Evolutionary conservation across 2,797 vertebrate species (phyloP), one percentile per base, ranked within the genome.

Genomic region (Anniella stebbinsi): DNA sequence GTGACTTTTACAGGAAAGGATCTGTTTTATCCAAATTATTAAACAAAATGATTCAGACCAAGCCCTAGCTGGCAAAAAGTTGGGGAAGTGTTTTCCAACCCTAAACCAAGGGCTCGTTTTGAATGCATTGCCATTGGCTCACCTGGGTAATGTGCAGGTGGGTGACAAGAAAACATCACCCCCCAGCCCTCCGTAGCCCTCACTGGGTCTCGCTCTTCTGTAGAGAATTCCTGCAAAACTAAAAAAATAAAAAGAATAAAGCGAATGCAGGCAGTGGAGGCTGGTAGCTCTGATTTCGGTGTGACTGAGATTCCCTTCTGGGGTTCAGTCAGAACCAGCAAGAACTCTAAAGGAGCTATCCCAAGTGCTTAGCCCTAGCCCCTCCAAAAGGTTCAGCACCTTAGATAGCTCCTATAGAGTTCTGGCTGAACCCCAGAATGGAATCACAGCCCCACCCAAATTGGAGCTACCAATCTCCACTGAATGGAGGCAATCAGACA

Each of bases 131-230:
- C 21, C 1, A 33, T 23, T 2, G 1, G 60, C 91, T 96, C 93
- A 99, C 99, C 98, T 97, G 99, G 99, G 95, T 99, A 99, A 96
- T 99, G 99, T 85, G 98, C 97, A 0, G 99, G 99, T 0, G 99
- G 98, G 90, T 98, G 98, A 95, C 99, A 99, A 92, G 98, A 93
- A 21, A 99, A 93, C 96, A 98, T 98, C 18, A 98, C 97, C 33
- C 99, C 99, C 90, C 96, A 95, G 33, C 99, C 99, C 93, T 99
- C 98, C 0, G 98, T 96, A 12, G 97, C 98, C 41, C 97, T 99
- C 95, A 99, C 98, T 0, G 98, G 98, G 91, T 98, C 98, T 91
- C 98, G 97, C 87, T 97, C 98, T 88, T 99, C 98, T 0, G 98
- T 97, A 0, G 99, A 98, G 94, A 99, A 99, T 94, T 99, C 99